Conservation (phyloP, 2,888 invertebrate genomes). For the Papilio demoleus region DNA sequence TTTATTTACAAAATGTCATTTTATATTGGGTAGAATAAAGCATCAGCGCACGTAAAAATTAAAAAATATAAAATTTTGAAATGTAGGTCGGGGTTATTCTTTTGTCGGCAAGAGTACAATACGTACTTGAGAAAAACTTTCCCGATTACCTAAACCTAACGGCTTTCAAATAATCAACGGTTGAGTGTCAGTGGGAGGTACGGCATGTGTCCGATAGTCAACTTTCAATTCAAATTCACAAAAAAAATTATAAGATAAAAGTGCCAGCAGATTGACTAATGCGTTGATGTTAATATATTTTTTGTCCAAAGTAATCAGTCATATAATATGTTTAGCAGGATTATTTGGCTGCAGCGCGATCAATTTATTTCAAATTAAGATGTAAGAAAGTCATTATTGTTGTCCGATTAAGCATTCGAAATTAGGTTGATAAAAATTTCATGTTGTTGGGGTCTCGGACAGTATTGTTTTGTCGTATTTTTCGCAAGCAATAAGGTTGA, state of each 20-base stretch:
- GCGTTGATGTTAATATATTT: conserved; percentile 18
- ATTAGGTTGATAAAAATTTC: not conserved
- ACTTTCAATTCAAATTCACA: not conserved
- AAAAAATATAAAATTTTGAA: conserved; percentile 6
- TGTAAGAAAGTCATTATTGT: conserved; percentile 1
- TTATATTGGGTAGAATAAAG: not conserved
- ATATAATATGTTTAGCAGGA: not conserved
- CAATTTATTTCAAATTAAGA: not conserved
- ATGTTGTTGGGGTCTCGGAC: not conserved
- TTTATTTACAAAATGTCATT: not conserved
- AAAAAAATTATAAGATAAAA: conserved; percentile 24
- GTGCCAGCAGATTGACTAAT: not conserved
- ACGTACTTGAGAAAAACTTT: conserved; percentile 25
- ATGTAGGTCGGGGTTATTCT: conserved; percentile 27
- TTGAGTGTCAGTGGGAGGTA: not conserved
- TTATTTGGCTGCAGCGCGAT: not conserved
- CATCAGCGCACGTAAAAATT: too few species aligned
- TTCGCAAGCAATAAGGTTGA: not conserved
- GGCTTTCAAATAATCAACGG: conserved; percentile 19
- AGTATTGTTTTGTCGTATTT: not conserved
- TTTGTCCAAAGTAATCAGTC: conserved; percentile 13
- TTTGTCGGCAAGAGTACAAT: conserved; percentile 19
- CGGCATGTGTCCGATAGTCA: conserved; percentile 10
- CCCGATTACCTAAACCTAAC: conserved; percentile 26
- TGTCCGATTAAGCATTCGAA: not conserved